Evolutionary conservation across 2,888 invertebrate species (phyloP), one percentile per base, ranked within the genome.

Genomic region (Conus canariensis): DNA sequence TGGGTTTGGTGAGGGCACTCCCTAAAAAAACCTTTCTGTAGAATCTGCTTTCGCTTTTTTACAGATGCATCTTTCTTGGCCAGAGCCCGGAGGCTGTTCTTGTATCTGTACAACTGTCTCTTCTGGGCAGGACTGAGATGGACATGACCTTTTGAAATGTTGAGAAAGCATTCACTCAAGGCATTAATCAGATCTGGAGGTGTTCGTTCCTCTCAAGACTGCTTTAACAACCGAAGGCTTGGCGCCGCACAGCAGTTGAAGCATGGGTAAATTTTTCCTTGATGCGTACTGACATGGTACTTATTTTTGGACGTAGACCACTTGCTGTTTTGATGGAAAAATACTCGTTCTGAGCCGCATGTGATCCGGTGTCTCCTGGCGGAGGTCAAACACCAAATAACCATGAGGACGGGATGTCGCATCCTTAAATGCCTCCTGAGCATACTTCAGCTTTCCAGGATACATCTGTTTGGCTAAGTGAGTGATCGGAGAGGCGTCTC

Each of bases 331-430:
- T 8, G 60, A 7, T 0, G 88, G 88, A 60, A 91, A 88, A 1
- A 91, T 87, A 30, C 45, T 87, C 22, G 83, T 90, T 25, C 91
- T 58, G n/a, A 91, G 88, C 6, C 90, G 45, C 22, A 91, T 67
- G 16, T 87, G n/a, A 45, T 88, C 90, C 0, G 87, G 74, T 2
- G 91, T 91, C 0, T 85, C 87, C 56, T 86, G 86, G 58, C 87
- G 87, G n/a, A 91, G 60, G 77, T 91, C 91, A 8, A 90, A 9
- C 67, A 91, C 60, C 30, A 91, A 86, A 90, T 90, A 90, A 22
- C 85, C 77, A 59, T 87, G 85, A 56, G 91, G 88, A 16, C 67
- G 22, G 10, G 56, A 19, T 6, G 87, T 88, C 0, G 88, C 87
- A 9, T 87, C 87, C 58, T 88, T 87, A 83, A 82, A 82, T 22